Evolutionary conservation across 2,888 invertebrate species (phyloP), one percentile per base, ranked within the genome.

Genomic region (Harmothoe impar): DNA sequence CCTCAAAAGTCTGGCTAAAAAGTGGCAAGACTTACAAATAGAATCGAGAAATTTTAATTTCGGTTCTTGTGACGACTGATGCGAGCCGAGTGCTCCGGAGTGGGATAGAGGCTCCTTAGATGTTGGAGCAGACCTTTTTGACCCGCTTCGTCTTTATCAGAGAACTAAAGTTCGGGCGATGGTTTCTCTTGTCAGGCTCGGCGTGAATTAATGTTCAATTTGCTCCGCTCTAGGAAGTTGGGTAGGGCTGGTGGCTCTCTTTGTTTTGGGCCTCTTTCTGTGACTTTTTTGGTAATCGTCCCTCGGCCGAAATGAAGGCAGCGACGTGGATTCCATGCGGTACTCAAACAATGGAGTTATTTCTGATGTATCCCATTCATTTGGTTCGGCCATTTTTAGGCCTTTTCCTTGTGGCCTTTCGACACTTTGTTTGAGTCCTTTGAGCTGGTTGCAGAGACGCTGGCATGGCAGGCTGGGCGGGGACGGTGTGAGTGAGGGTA

Each of bases 21-120:
- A 31, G 3, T 20, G 1, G 5, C 77, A 77, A 25, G 25, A 17
- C 43, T 43, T 23, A 81, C 35, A 81, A 43, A 81, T 81, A 81
- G 81, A 81, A 81, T 81, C 15, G 81, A n/a, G 81, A 81, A 33
- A 81, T 81, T 81, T 81, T 81, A 81, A 81, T 35, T 81, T 81
- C 35, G 43, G 10, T 81, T 81, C 81, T 81, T 81, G 35, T 43
- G 81, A 81, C 10, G 7, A 35, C n/a, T 29, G 72, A 15, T 29
- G 29, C 72, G 77, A n/a, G 81, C 81, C 31, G 29, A 31, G 31
- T 81, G 35, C 29, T 25, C 29, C 20, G 77, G 35, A 35, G 33
- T 43, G 43, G 33, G 81, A 35, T 81, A 81, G 81, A 81, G 77
- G 15, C 43, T 43, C 81, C 31, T 81, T 81, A 81, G 81, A 81